Evolutionary conservation across 2,888 invertebrate genomes (phyloP), one percentile per base, ranked within the genome.

Genomic region (Mystacides longicornis): DNA sequence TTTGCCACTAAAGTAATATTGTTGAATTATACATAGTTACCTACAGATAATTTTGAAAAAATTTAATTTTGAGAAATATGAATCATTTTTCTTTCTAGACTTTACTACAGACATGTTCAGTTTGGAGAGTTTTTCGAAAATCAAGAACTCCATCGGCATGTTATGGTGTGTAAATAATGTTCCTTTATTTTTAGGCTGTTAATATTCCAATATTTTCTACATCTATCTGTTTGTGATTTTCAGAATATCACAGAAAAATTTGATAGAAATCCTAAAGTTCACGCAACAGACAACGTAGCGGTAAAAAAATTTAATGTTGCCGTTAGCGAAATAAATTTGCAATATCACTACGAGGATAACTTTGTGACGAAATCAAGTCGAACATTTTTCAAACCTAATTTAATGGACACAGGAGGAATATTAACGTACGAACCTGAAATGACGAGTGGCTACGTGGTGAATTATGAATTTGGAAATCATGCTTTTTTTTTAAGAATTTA

Each of bases 371-470:
- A 83, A 58, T 77, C 82, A 11, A 85, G 80, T 0, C 76, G 86
- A 42, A 77, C 72, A 50, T 89, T 83, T 63, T 71, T 77, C 2
- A 89, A 87, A 64, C 88, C 89, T 0, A 80, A 83, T 3, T 69
- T 82, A 52, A 81, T 84, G 1, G 87, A 89, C 64, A 82, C 85
- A 63, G 87, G 85, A 0, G 82, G 85, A 3, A 80, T 81, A 62
- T 73, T 87, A 9, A 67, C 75, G 37, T 87, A 82, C 61, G 78
- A 82, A 65, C 81, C 83, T 1, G 77, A 81, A 2, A 76, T 83
- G 59, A 84, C 83, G 0, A 74, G 78, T 19, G 81, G 82, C 31
- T 89, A 87, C 64, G 80, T 82, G 64, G 87, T 84, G 23, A 23
- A n/a, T n/a, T n/a, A n/a, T n/a, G n/a, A n/a, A n/a, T n/a, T n/a